phyloP scores from a whole-genome alignment of 2,888 invertebrate genomes.

The Ametastegia equiseti region DNA sequence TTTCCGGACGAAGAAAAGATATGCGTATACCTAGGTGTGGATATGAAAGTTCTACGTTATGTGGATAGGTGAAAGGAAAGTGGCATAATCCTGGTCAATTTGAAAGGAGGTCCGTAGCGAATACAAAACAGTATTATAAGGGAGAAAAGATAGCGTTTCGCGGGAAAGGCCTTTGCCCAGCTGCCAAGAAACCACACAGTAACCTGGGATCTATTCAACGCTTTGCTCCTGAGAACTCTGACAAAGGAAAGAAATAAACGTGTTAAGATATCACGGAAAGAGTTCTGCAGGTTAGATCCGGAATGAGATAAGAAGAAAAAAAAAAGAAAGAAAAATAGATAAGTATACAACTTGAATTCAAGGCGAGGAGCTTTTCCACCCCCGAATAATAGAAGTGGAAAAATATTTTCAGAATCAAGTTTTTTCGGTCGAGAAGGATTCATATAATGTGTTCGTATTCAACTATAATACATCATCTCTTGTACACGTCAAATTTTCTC shows the following conservation, averaged over 20 bases:
- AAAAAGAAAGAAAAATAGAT: too few species aligned
- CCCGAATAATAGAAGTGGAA: background rate
- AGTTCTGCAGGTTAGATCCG: background rate
- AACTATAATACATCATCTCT: background rate
- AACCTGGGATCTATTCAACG: slow-evolving; percentile 23
- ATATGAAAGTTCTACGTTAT: too few species aligned
- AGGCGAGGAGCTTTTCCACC: background rate
- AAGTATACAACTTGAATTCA: background rate
- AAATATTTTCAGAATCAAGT: slow-evolving; percentile 2
- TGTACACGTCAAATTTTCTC: background rate
- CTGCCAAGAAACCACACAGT: background rate
- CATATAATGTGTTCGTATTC: background rate
- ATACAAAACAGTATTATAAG: slow-evolving; percentile 31
- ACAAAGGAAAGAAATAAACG: slow-evolving; percentile 2
- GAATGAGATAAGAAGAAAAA: background rate
- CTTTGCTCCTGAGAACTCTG: background rate
- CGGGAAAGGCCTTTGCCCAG: background rate
- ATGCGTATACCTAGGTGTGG: background rate
- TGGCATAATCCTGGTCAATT: slow-evolving; percentile 29
- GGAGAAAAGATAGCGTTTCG: background rate
- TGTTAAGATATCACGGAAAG: slow-evolving; percentile 1
- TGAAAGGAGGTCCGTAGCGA: background rate
- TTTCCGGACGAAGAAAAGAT: background rate
- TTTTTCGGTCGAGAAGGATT: background rate
- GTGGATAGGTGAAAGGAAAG: background rate